Conservation (phyloP, 2,113 vertebrate genomes). For the Anseranas semipalmata region DNA sequence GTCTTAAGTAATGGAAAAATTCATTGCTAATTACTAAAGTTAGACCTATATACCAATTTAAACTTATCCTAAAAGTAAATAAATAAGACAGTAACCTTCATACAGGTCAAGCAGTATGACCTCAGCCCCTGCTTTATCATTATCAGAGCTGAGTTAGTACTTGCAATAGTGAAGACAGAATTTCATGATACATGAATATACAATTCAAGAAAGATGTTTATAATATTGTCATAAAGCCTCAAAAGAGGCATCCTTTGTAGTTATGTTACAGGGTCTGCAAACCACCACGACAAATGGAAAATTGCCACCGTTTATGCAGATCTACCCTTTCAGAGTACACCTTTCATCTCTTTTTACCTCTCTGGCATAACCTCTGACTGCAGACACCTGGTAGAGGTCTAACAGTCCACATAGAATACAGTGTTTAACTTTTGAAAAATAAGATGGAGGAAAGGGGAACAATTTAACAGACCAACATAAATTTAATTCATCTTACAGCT, state of each 20-base stretch:
- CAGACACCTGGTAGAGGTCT: background rate
- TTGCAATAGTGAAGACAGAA: background rate
- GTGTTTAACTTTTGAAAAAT: background rate
- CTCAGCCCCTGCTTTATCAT: background rate
- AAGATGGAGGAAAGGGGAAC: background rate
- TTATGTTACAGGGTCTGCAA: background rate
- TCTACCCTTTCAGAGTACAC: background rate
- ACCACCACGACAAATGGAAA: background rate
- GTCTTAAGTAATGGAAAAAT: background rate
- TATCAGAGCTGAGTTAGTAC: background rate
- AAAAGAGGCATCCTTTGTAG: background rate
- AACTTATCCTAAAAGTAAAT: background rate
- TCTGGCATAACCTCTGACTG: background rate
- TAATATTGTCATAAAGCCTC: background rate
- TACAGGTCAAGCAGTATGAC: background rate
- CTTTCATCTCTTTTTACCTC: background rate
- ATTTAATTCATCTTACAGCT: background rate
- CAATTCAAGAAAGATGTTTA: background rate
- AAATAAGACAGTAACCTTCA: background rate
- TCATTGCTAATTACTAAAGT: background rate
- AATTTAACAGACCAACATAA: constrained; percentile 7
- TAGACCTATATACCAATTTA: background rate
- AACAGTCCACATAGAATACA: background rate
- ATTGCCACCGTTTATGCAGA: background rate
- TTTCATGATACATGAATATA: background rate